Conservation (phyloP, 2,113 vertebrate genomes). For the Macroglossus sobrinus region DNA sequence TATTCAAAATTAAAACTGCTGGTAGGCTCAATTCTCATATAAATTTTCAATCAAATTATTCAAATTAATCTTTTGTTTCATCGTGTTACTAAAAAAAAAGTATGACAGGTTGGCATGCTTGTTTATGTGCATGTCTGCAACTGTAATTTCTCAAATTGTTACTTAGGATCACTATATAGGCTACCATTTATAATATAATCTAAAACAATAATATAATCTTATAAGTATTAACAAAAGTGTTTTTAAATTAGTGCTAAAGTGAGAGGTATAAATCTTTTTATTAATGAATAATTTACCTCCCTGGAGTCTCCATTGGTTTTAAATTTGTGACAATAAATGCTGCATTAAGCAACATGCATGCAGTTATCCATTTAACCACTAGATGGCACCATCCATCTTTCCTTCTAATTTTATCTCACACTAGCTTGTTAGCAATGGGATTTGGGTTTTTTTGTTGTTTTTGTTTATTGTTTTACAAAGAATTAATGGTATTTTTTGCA, state of each 20-base stretch:
- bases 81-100: conserved; percentile 57
- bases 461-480: conserved; percentile 25
- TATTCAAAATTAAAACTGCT: conserved; percentile 45
- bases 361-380: conserved; percentile 7
- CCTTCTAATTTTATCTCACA: conserved; percentile 56
- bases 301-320: not conserved
- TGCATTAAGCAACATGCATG: not conserved
- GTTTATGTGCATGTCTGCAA: conserved; percentile 57
- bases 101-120: conserved; percentile 60
- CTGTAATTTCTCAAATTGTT: conserved; percentile 8
- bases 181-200: not conserved
- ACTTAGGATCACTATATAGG: conserved; percentile 5
- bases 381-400: conserved; percentile 75
- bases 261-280: not conserved
- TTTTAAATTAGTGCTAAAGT: not conserved
- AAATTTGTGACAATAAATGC: not conserved
- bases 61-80: conserved; percentile 62
- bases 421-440: not conserved
- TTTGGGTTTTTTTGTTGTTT: conserved; percentile 8
- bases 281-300: conserved; percentile 37
- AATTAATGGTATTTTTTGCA: not conserved
- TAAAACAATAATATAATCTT: not conserved
- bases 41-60: conserved; percentile 64
- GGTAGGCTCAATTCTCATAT: conserved; percentile 37
- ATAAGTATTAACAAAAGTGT: not conserved